Percentiles rank a stretch among this genome's conserved stretches.
Conservation (phyloP, 2,888 invertebrate genomes). For the Gastrophysa polygoni region DNA sequence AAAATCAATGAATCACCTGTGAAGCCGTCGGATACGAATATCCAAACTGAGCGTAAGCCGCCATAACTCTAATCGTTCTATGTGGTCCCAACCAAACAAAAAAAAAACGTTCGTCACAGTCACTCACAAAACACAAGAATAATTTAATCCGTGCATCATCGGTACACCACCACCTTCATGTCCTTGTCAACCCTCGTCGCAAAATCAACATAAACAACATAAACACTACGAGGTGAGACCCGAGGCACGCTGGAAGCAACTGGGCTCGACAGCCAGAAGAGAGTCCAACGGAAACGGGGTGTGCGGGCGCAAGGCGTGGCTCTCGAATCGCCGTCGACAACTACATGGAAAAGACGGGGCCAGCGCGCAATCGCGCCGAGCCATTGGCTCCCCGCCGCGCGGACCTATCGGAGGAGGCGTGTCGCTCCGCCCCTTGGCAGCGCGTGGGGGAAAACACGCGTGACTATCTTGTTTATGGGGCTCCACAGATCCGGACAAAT, state of each 20-base stretch:
- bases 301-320: slow-evolving; percentile 46
- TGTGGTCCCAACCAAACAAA: slow-evolving; percentile 19
- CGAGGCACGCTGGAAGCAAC: slow-evolving; percentile 57
- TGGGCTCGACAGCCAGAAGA: slow-evolving; percentile 50
- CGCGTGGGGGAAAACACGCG: slow-evolving; percentile 51
- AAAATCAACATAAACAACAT: slow-evolving; percentile 45
- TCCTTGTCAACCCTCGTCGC: slow-evolving; percentile 43
- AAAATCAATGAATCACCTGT: slow-evolving; percentile 77
- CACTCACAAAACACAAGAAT: slow-evolving; percentile 47
- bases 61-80: slow-evolving; percentile 58
- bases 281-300: slow-evolving; percentile 52
- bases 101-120: slow-evolving; percentile 29
- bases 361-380: slow-evolving; percentile 25
- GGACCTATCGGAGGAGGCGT: slow-evolving; percentile 17
- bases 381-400: slow-evolving; percentile 50
- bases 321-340: slow-evolving; percentile 45
- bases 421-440: slow-evolving; percentile 37
- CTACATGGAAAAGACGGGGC: slow-evolving; percentile 54
- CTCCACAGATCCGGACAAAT: slow-evolving; percentile 59
- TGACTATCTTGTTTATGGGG: slow-evolving; percentile 60
- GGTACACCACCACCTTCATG: slow-evolving; percentile 47
- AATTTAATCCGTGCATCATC: slow-evolving; percentile 40
- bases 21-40: slow-evolving; percentile 91
- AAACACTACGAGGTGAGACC: slow-evolving; percentile 49
- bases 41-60: slow-evolving; percentile 92